Percentiles rank a stretch among this genome's conserved stretches.
These are phyloP conservation scores for Tipula confusa DNA, from an alignment of 2,888 invertebrate genomes.

Conservation along the genomic window DNA sequence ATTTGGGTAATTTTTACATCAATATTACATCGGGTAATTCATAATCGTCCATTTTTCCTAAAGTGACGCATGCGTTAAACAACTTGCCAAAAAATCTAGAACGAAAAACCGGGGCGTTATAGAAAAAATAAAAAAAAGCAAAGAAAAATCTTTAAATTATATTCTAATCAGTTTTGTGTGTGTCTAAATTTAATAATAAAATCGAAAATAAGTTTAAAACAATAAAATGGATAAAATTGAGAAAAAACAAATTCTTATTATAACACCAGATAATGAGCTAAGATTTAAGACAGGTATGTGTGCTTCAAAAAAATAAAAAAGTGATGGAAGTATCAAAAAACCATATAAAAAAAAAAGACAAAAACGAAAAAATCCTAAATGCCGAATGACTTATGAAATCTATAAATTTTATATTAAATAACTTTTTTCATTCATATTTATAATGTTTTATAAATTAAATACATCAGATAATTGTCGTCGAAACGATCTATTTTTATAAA, in stretches of 20 bases:
- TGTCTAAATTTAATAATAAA: constrained; percentile 3
- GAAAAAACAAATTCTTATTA: constrained; percentile 27
- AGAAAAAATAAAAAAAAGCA: constrained; percentile 3
- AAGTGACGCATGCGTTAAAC: constrained; percentile 31
- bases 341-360: background rate
- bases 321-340: background rate
- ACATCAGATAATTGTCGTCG: too few species aligned
- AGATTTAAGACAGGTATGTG: constrained; percentile 21
- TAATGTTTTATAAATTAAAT: too few species aligned
- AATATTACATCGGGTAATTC: background rate
- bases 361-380: background rate
- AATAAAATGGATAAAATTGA: constrained; percentile 20
- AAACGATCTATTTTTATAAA: background rate
- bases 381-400: background rate
- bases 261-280: background rate
- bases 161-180: background rate
- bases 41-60: background rate
- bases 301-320: background rate
- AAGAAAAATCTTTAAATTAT: background rate
- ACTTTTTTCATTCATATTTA: background rate
- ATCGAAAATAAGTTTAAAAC: constrained; percentile 27
- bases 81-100: constrained; percentile 29
- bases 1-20: background rate
- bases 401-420: background rate
- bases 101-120: constrained; percentile 31